Conservation (phyloP, 2,797 vertebrate genomes). For the Anniella stebbinsi region DNA sequence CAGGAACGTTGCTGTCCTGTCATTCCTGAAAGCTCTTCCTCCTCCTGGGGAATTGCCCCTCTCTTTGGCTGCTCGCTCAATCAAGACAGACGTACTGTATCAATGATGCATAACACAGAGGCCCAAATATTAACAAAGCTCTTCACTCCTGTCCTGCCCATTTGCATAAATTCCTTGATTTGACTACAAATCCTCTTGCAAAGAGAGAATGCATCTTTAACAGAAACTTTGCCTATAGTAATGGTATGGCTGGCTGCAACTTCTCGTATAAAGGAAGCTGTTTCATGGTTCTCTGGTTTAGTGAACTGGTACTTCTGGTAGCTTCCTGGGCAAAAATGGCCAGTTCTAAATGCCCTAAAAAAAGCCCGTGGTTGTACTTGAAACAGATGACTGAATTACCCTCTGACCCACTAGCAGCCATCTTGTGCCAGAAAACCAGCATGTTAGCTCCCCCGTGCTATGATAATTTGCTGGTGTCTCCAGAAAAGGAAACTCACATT, state of each 20-base stretch:
- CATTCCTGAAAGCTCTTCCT: background rate
- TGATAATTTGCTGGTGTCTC: background rate
- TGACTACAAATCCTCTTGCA: background rate
- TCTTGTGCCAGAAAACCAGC: background rate
- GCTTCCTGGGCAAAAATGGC: background rate
- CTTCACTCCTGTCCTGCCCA: background rate
- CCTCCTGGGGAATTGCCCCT: background rate
- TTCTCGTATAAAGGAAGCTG: background rate
- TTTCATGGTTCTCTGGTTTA: background rate
- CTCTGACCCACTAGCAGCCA: background rate
- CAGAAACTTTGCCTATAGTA: background rate
- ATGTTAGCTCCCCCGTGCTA: background rate
- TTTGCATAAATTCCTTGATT: background rate
- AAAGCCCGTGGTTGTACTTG: background rate
- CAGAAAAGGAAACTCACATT: background rate
- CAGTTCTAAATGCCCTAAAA: background rate
- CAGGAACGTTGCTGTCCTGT: background rate
- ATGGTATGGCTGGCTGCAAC: background rate
- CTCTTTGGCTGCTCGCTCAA: background rate
- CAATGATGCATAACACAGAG: background rate
- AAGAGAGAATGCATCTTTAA: background rate
- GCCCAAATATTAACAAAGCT: background rate
- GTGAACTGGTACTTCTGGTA: background rate
- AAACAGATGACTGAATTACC: background rate
- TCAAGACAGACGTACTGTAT: slow-evolving; percentile 6